These are phyloP conservation scores for Sarcophaga bullata DNA, from an alignment of 1,140 invertebrate species.

Conservation along the genomic window DNA sequence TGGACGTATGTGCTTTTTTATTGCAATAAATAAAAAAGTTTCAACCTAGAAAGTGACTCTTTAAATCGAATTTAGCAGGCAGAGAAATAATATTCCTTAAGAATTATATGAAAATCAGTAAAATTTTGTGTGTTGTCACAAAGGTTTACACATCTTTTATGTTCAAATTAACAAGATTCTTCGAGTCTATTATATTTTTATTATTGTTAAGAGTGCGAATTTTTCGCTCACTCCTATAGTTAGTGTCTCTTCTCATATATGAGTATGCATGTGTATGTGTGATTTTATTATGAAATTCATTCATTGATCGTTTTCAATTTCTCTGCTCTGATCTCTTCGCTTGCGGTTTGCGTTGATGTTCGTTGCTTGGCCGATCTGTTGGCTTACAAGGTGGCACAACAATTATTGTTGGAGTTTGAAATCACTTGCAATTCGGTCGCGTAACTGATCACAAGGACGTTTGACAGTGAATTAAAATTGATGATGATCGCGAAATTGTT, in stretches of 20 bases:
- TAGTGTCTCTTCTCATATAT: conserved; percentile 27
- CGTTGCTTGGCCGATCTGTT: neutral
- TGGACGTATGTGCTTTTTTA: too few relatives aligned
- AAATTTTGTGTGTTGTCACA: too few relatives aligned
- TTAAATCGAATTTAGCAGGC: too few relatives aligned
- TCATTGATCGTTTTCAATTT: conserved; percentile 9
- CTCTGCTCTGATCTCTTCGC: neutral
- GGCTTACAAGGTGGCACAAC: neutral
- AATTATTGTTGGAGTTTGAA: conserved; percentile 50
- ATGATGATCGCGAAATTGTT: too few relatives aligned
- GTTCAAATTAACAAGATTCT: neutral
- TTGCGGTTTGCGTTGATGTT: neutral
- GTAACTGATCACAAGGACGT: conserved; percentile 45
- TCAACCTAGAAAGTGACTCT: too few relatives aligned
- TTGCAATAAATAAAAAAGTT: too few relatives aligned
- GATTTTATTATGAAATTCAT: conserved; percentile 9
- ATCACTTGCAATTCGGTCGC: conserved; percentile 55
- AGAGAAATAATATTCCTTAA: too few relatives aligned
- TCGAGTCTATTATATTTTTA: neutral
- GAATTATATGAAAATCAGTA: too few relatives aligned
- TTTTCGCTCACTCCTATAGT: too few relatives aligned
- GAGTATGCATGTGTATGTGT: neutral
- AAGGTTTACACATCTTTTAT: too few relatives aligned
- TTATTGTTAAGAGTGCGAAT: conserved; percentile 13
- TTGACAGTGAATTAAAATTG: too few relatives aligned